Percentiles rank a stretch among this genome's conserved stretches.
Evolutionary conservation across 2,888 invertebrate species (phyloP).

Genomic region (Troides aeacus): DNA sequence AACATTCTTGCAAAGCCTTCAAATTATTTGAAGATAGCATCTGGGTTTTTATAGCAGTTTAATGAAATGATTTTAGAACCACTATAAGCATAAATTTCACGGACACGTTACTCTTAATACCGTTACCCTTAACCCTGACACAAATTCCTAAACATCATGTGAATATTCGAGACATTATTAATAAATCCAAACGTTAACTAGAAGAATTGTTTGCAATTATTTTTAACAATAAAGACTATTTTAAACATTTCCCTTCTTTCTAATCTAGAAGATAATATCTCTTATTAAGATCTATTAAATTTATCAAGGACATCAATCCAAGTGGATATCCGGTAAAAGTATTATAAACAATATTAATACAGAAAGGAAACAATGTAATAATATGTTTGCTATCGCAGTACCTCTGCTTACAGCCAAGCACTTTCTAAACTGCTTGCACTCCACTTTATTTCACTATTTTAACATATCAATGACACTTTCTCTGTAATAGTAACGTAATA

Average conservation of each 20-base stretch:
- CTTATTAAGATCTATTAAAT: not conserved
- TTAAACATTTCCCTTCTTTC: not conserved
- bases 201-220: no score
- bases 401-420: slow-evolving; percentile 45
- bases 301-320: not conserved
- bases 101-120: no score
- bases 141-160: no score
- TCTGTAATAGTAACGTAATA: slow-evolving; percentile 51
- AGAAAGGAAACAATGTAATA: slow-evolving; percentile 20
- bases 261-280: not conserved
- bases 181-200: no score
- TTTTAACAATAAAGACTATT: not conserved
- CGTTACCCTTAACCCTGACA: no score
- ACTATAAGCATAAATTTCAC: no score
- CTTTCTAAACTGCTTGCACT: slow-evolving; percentile 51
- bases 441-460: slow-evolving; percentile 47
- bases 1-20: not conserved
- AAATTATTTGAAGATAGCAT: not conserved
- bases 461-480: slow-evolving; percentile 75
- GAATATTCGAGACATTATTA: no score
- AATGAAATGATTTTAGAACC: no score
- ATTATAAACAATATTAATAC: not conserved
- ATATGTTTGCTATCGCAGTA: slow-evolving; percentile 36
- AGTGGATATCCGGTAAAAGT: slow-evolving; percentile 3
- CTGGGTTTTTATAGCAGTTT: no score